These are phyloP conservation scores for Phasia obesa DNA, from an alignment of 2,888 invertebrate species.

Conservation along the genomic window DNA sequence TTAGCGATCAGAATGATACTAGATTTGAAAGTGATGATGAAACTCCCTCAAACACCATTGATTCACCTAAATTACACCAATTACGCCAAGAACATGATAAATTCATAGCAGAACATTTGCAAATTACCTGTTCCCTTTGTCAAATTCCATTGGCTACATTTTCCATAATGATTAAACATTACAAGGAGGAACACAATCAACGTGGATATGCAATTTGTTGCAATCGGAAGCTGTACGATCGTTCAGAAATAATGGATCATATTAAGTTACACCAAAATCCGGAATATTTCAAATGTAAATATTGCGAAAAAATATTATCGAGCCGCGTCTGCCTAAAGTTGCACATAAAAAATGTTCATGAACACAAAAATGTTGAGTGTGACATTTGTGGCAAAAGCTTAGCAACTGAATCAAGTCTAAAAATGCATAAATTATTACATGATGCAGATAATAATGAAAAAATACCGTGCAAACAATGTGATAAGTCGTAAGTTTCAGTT, in stretches of 20 bases:
- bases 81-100: slow-evolving; percentile 51
- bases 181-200: slow-evolving; percentile 70
- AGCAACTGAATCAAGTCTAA: slow-evolving; percentile 31
- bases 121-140: slow-evolving; percentile 65
- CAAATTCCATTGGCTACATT: slow-evolving; percentile 58
- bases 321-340: slow-evolving; percentile 79
- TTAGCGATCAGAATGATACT: background rate
- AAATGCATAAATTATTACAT: slow-evolving; percentile 73
- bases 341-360: slow-evolving; percentile 72
- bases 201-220: slow-evolving; percentile 80
- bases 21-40: slow-evolving; percentile 41
- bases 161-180: slow-evolving; percentile 60
- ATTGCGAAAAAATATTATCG: slow-evolving; percentile 74
- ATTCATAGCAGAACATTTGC: slow-evolving; percentile 63
- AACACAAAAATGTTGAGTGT: slow-evolving; percentile 48
- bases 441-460: slow-evolving; percentile 80
- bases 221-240: slow-evolving; percentile 78
- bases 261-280: slow-evolving; percentile 80
- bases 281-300: slow-evolving; percentile 78
- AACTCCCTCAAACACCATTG: background rate
- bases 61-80: slow-evolving; percentile 40
- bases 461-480: slow-evolving; percentile 79
- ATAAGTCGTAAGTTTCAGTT: slow-evolving; percentile 77
- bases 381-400: slow-evolving; percentile 56
- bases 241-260: slow-evolving; percentile 80